Evolutionary conservation across 2,888 invertebrate species (phyloP).

Genomic region (Labia minor): DNA sequence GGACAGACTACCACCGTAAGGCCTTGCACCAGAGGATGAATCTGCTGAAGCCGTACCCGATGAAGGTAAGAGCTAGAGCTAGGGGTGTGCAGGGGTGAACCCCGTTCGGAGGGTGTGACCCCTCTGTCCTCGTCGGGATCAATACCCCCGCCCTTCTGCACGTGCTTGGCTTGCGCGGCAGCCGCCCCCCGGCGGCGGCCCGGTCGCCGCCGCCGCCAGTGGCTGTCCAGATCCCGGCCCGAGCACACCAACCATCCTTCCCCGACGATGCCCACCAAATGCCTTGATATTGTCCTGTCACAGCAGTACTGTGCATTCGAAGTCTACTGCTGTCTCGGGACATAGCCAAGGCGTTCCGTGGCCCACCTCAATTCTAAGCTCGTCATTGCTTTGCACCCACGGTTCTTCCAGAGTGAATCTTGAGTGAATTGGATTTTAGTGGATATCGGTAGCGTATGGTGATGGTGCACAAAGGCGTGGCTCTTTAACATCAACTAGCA

Average conservation of each 20-base stretch:
- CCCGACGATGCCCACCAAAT: constrained; percentile 19
- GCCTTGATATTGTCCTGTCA: constrained; percentile 90
- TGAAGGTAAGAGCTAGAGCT: constrained; percentile 35
- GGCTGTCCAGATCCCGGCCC: background rate
- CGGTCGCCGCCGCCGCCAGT: constrained; percentile 14
- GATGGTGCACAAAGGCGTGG: background rate
- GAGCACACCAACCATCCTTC: constrained; percentile 14
- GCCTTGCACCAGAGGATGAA: constrained; percentile 32
- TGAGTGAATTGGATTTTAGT: background rate
- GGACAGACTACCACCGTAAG: constrained; percentile 14
- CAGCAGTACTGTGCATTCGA: constrained; percentile 72
- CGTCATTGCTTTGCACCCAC: background rate
- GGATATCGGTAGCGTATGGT: background rate
- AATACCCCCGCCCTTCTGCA: constrained; percentile 2
- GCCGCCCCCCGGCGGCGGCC: background rate
- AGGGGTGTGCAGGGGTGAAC: background rate
- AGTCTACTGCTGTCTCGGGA: constrained; percentile 86
- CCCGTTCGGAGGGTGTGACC: background rate
- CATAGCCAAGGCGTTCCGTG: constrained; percentile 54
- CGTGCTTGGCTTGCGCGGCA: constrained; percentile 14
- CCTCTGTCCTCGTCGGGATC: background rate
- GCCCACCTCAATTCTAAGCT: background rate
- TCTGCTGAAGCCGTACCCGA: constrained; percentile 35
- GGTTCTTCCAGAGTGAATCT: background rate
- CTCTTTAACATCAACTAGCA: background rate